Evolutionary conservation across 2,113 vertebrate species (phyloP).

Genomic region (Leucoraja erinaceus): DNA sequence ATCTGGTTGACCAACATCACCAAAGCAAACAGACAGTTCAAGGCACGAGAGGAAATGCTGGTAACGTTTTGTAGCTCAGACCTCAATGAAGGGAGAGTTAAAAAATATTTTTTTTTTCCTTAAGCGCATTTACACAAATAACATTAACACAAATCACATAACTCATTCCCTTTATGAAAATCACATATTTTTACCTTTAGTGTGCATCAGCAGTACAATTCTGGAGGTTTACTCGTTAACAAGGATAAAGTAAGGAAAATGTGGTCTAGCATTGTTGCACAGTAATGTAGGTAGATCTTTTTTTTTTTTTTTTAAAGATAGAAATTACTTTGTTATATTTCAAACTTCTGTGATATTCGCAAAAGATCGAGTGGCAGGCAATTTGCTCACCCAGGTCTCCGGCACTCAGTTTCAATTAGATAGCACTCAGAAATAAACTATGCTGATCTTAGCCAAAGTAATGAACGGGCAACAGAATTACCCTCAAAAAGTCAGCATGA

Average conservation of each 20-base stretch:
- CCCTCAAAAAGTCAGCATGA: neutral
- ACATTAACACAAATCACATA: neutral
- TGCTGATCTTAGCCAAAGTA: neutral
- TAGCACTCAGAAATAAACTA: neutral
- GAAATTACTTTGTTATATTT: neutral
- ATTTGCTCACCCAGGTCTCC: neutral
- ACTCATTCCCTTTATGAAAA: neutral
- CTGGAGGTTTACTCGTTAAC: neutral
- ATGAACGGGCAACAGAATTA: neutral
- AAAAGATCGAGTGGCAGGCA: neutral
- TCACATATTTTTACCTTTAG: neutral
- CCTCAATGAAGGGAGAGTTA: neutral
- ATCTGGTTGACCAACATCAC: conserved; percentile 18
- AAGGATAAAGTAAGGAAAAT: too few species aligned
- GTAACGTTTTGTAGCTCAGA: neutral
- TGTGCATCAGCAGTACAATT: neutral
- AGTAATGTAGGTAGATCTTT: neutral
- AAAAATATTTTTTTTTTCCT: too few species aligned
- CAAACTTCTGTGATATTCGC: neutral
- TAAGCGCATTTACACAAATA: neutral
- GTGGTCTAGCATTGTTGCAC: neutral
- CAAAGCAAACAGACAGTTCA: neutral
- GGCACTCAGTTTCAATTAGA: neutral
- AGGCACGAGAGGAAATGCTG: neutral
- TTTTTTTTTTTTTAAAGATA: neutral